Conservation (phyloP, 2,888 invertebrate genomes). For the Euzophera pinguis region DNA sequence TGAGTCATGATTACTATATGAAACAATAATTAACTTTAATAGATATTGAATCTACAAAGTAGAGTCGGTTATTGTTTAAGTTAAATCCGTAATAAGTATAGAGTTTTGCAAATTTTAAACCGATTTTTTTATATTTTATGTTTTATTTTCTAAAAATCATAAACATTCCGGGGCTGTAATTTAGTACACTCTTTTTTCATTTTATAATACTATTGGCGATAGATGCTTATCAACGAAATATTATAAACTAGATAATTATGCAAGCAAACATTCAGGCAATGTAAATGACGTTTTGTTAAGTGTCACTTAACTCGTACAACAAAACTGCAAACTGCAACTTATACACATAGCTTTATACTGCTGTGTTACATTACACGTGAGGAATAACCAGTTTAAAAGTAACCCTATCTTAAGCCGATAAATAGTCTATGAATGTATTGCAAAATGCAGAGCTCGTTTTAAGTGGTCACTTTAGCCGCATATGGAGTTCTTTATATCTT, state of each 20-base stretch:
- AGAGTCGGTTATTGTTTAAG: too few species aligned
- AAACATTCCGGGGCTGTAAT: too few species aligned
- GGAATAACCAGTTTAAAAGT: conserved; percentile 35
- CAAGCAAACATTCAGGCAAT: conserved; percentile 21
- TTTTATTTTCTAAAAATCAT: too few species aligned
- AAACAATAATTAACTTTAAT: too few species aligned
- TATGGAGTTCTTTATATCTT: conserved; percentile 39
- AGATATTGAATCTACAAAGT: too few species aligned
- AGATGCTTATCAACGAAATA: background rate
- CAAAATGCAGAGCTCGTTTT: conserved; percentile 36
- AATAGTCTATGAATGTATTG: conserved; percentile 45
- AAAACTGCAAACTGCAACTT: background rate
- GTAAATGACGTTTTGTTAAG: conserved; percentile 17
- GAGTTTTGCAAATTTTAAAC: too few species aligned
- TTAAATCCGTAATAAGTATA: too few species aligned
- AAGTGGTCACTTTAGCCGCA: conserved; percentile 36
- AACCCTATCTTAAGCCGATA: conserved; percentile 27
- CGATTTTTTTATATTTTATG: too few species aligned
- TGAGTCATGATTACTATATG: too few species aligned
- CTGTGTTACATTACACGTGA: conserved; percentile 22
- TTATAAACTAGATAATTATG: background rate
- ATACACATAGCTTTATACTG: conserved; percentile 28
- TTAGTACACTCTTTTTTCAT: too few species aligned
- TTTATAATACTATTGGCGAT: background rate
- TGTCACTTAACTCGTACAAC: background rate